Conservation (phyloP, 2,888 invertebrate genomes). For the Ectemnius cavifrons region DNA sequence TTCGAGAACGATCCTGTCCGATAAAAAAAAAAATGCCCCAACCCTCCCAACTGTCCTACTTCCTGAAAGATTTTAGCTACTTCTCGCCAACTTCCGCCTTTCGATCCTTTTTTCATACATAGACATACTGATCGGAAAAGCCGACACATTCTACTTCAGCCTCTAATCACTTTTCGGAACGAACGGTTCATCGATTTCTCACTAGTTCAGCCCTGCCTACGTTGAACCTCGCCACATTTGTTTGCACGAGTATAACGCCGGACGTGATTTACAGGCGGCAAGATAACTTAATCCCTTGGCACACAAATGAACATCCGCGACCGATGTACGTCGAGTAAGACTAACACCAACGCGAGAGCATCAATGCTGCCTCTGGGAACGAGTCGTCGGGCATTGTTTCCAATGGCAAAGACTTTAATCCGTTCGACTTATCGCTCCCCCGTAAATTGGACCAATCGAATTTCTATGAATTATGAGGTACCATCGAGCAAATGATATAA, state of each 20-base stretch:
- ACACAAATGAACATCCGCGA: slow-evolving; percentile 53
- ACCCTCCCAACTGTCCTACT: no score
- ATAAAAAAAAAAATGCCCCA: background rate
- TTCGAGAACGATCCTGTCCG: background rate
- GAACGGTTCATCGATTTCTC: slow-evolving; percentile 36
- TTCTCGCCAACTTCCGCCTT: no score
- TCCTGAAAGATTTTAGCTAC: slow-evolving; percentile 4
- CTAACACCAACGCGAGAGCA: slow-evolving; percentile 18
- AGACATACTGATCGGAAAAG: no score
- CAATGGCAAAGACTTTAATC: slow-evolving; percentile 11
- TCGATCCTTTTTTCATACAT: no score
- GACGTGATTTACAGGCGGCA: slow-evolving; percentile 67
- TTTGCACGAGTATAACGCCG: slow-evolving; percentile 59
- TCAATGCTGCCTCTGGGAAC: slow-evolving; percentile 20
- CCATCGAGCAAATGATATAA: background rate
- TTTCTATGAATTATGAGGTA: background rate
- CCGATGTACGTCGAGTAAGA: slow-evolving; percentile 27
- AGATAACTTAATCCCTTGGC: slow-evolving; percentile 67
- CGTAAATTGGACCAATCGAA: background rate
- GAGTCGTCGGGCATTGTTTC: slow-evolving; percentile 26
- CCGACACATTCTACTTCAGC: no score
- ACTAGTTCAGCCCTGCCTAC: slow-evolving; percentile 22
- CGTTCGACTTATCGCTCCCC: slow-evolving; percentile 1
- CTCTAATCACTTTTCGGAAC: background rate
- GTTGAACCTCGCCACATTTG: slow-evolving; percentile 47